Evolutionary conservation across 2,113 vertebrate species (phyloP).

Genomic region (Arvicanthis niloticus): DNA sequence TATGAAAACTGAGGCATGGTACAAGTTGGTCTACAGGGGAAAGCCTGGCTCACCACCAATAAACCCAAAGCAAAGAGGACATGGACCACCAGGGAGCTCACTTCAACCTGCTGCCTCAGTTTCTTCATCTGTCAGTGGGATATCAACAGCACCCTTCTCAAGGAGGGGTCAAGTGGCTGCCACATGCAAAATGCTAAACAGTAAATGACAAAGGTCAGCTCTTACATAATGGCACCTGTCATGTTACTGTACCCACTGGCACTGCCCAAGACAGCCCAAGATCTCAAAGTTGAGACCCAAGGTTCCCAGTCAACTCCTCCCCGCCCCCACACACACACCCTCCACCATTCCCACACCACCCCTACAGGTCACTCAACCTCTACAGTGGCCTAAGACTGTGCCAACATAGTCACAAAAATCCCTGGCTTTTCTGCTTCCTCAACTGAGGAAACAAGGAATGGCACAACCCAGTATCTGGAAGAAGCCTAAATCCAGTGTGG

Average conservation of each 20-base stretch:
- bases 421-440: background rate
- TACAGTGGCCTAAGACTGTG: background rate
- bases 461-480: background rate
- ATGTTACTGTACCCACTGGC: background rate
- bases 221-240: accelerated
- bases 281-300: background rate
- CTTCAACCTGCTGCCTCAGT: background rate
- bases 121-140: background rate
- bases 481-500: background rate
- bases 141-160: background rate
- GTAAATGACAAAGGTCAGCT: background rate
- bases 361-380: background rate
- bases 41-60: background rate
- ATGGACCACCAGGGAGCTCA: background rate
- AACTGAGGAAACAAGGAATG: background rate
- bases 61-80: background rate
- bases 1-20: background rate
- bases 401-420: background rate
- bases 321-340: background rate
- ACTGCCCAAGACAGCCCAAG: background rate
- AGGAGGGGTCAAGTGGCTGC: background rate
- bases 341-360: background rate
- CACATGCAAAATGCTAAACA: background rate
- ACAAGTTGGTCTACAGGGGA: background rate
- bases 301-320: background rate